Percentiles rank a stretch among this genome's conserved stretches.
These are phyloP conservation scores for Catharus minimus DNA, from an alignment of 2,113 vertebrate species.

Conservation along the genomic window DNA sequence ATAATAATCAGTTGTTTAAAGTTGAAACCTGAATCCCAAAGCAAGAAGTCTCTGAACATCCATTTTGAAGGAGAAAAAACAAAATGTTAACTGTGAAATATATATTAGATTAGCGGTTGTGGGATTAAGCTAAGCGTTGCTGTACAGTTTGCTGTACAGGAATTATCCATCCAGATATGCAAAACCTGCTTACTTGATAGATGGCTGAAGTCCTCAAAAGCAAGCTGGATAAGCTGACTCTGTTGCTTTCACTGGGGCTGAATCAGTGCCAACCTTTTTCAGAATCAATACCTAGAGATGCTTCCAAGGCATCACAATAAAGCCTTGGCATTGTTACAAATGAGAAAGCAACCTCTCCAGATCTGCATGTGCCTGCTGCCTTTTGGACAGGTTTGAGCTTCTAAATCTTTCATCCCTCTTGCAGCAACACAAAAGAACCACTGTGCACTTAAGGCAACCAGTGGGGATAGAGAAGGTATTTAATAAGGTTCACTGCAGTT, in stretches of 20 bases:
- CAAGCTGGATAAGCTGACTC: constrained; percentile 19
- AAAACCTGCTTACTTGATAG: background rate
- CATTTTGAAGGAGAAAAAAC: background rate
- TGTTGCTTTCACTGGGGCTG: background rate
- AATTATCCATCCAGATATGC: background rate
- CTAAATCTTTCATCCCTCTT: constrained; percentile 8
- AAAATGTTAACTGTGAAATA: background rate
- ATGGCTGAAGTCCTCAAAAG: constrained; percentile 25
- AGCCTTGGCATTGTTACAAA: constrained; percentile 32
- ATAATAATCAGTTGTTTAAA: background rate
- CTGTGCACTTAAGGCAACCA: background rate
- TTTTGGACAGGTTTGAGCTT: background rate
- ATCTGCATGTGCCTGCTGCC: background rate
- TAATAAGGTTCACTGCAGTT: constrained; percentile 1
- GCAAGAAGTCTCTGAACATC: background rate
- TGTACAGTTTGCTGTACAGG: background rate
- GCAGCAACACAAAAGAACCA: background rate
- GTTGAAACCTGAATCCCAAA: background rate
- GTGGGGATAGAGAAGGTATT: background rate
- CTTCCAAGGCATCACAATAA: constrained; percentile 60
- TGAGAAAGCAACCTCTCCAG: constrained; percentile 21
- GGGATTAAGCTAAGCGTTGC: background rate
- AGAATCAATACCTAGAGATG: constrained; percentile 14
- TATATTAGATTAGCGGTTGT: background rate
- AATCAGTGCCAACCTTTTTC: background rate